Conservation (phyloP, 2,888 invertebrate genomes). For the Trichacis sp. region DNA sequence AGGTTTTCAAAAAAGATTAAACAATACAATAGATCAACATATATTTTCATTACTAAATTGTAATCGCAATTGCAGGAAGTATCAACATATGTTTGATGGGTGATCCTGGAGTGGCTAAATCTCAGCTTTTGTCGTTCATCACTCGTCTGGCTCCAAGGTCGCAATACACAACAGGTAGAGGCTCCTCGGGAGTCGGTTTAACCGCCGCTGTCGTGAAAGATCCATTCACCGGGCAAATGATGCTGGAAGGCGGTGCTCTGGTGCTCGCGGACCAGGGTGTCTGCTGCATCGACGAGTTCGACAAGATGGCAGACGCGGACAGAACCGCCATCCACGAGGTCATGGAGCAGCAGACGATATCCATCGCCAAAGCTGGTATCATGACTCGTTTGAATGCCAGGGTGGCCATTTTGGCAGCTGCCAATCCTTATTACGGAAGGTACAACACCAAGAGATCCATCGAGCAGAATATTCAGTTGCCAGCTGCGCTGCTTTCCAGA, state of each 20-base stretch:
- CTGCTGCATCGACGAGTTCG: constrained; percentile 99
- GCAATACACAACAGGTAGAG: constrained; percentile 96
- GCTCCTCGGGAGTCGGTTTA: constrained; percentile 97
- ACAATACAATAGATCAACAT: no score
- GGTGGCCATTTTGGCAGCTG: constrained; percentile 97
- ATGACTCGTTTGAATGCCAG: constrained; percentile 98
- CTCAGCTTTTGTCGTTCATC: constrained; percentile 94
- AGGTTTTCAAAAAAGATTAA: no score
- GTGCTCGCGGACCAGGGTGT: constrained; percentile 97
- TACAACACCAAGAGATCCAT: constrained; percentile 96
- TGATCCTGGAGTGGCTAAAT: constrained; percentile 99
- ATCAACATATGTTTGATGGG: constrained; percentile 99
- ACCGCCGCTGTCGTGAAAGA: constrained; percentile 99
- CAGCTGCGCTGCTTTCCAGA: constrained; percentile 95
- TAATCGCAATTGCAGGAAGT: constrained; percentile 72
- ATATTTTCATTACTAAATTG: no score
- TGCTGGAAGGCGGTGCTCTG: constrained; percentile 95
- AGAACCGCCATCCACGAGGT: constrained; percentile 97
- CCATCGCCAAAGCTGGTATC: constrained; percentile 99
- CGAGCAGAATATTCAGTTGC: constrained; percentile 97
- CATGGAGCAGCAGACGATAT: constrained; percentile 99
- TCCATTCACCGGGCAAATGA: constrained; percentile 97
- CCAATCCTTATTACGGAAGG: constrained; percentile 98
- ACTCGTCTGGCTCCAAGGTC: constrained; percentile 92
- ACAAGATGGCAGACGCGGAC: constrained; percentile 98